Base-by-base conservation (phyloP, 2,113 vertebrate species). In the Ceratotherium simum region DNA sequence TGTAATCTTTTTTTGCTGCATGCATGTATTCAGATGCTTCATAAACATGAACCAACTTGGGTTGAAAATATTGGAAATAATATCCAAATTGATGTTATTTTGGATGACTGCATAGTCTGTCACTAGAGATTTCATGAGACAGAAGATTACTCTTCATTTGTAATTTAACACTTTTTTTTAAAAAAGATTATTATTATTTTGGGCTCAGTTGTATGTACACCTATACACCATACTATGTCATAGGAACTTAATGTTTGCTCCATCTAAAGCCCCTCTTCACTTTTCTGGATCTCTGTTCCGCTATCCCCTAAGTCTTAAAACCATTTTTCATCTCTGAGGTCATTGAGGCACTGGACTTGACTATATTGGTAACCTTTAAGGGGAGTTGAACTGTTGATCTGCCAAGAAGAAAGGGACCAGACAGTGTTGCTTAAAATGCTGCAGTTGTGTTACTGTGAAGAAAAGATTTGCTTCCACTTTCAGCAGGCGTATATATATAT, bases 361-460 rank as follows among this genome's bases (percentile, higher is more conserved):
- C 36, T 67, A 27, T 56, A 39, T 70, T 84, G 69, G 83, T 95
- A 90, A 97, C 65, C 6, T 78, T 90, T 62, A 90, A 51, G 79
- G 86, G 84, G 48, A 92, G 36, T 79, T 92, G 78, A 96, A 96
- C 65, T 97, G n/a, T 96, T 97, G 91, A 86, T 96, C 94, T 97
- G 97, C 97, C 90, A 95, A 92, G 97, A 96, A 95, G 97, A 94
- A 95, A 92, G 97, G 98, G 98, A 97, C 98, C 98, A 98, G 96
- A 95, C 95, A 97, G 96, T 97, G 96, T 98, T 98, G 93, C 89
- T 98, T 96, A 96, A 90, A 90, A 98, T 96, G 97, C 97, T 97
- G 96, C 98, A 97, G 93, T 79, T 95, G 90, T 96, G 96, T 96
- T 98, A 98, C 96, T 98, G 98, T 98, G 98, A 98, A 98, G 96